Percentiles rank a stretch among this genome's conserved stretches.
phyloP scores from a whole-genome alignment of 2,113 vertebrate genomes.

The Apteryx owenii region DNA sequence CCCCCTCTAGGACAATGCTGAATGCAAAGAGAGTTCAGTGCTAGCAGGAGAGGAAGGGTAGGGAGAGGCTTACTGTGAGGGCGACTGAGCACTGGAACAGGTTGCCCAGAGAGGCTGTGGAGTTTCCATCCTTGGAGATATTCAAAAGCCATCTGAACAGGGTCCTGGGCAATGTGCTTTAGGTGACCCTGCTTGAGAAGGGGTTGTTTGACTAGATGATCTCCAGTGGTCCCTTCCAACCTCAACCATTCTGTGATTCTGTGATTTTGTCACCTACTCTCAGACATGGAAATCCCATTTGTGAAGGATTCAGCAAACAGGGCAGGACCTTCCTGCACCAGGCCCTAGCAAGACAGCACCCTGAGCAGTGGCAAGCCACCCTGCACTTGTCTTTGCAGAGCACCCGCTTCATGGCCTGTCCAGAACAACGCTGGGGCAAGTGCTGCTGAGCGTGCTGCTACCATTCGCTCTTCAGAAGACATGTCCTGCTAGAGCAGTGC shows the following conservation, averaged over 20 bases:
- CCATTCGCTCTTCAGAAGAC: fast-evolving
- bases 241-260: too few relatives aligned
- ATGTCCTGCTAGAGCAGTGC: not conserved
- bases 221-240: too few relatives aligned
- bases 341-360: not conserved
- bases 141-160: not conserved
- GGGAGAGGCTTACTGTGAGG: too few relatives aligned
- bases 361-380: not conserved
- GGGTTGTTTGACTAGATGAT: too few relatives aligned
- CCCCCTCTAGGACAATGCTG: not conserved
- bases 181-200: too few relatives aligned
- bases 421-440: not conserved
- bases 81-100: too few relatives aligned
- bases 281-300: not conserved
- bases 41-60: not conserved
- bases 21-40: not conserved
- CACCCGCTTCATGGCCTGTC: not conserved
- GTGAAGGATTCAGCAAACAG: not conserved
- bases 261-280: not conserved
- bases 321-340: not conserved
- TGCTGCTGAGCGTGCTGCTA: fast-evolving
- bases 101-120: too few relatives aligned
- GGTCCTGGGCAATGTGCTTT: not conserved
- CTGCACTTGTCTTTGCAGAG: not conserved
- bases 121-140: not conserved